A percentile compares a stretch with the other conserved stretches of the same genome.
phyloP scores from a whole-genome alignment of 1,140 invertebrate genomes.

The Caenorhabditis inopinata region DNA sequence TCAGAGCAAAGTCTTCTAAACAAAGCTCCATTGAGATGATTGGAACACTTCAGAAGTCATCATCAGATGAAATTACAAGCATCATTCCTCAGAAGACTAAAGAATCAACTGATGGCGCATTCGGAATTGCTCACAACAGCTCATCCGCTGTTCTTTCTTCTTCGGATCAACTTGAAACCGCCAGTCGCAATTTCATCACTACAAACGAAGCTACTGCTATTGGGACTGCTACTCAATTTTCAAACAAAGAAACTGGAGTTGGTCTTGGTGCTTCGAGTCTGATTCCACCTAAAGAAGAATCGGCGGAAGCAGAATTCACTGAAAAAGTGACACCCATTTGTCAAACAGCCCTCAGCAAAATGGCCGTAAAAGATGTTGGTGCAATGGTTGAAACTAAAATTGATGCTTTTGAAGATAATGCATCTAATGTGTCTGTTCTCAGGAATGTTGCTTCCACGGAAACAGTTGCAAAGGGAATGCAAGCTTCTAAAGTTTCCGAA shows the following conservation, averaged over 20 bases:
- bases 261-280: background rate
- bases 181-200: background rate
- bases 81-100: background rate
- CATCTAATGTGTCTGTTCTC: background rate
- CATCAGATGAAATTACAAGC: background rate
- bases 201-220: background rate
- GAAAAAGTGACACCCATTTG: background rate
- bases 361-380: background rate
- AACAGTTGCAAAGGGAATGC: background rate
- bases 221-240: background rate
- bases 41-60: constrained; percentile 13
- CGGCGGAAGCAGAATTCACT: background rate
- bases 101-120: background rate
- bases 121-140: background rate
- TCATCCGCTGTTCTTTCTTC: too few relatives aligned
- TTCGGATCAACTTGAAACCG: background rate
- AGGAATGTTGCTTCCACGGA: background rate
- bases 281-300: constrained; percentile 11
- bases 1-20: background rate
- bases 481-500: background rate
- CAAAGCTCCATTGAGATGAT: constrained; percentile 6
- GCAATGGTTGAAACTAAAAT: background rate
- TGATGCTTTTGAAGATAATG: background rate
- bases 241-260: background rate
- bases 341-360: background rate